A percentile compares a stretch with the other conserved stretches of the same genome.
Conservation (phyloP, 1,140 invertebrate genomes). For the Coptotermes formosanus region DNA sequence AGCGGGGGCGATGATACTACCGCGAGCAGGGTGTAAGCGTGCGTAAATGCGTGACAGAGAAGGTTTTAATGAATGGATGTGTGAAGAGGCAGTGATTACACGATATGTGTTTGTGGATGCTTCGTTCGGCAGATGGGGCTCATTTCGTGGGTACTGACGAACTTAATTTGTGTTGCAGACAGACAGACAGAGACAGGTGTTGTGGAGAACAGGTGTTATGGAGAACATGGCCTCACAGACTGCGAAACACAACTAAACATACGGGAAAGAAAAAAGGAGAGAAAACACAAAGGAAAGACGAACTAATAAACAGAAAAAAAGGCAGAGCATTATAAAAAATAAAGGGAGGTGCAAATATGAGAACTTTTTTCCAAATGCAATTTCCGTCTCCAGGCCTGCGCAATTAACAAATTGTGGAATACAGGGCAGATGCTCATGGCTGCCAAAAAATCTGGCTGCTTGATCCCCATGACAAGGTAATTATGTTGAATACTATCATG, state of each 20-base stretch:
- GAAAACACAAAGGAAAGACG: too few species aligned
- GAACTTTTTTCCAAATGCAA: too few species aligned
- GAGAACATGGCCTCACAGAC: background rate
- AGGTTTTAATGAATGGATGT: background rate
- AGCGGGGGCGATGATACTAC: background rate
- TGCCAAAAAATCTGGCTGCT: too few species aligned
- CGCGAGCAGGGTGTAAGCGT: background rate
- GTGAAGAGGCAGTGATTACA: background rate
- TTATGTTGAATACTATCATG: too few species aligned
- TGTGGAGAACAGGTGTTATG: too few species aligned
- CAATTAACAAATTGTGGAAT: too few species aligned
- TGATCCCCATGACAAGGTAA: too few species aligned
- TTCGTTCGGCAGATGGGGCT: background rate
- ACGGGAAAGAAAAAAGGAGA: too few species aligned
- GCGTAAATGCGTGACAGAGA: slow-evolving; percentile 9
- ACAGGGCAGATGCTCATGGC: too few species aligned
- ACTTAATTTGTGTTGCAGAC: background rate
- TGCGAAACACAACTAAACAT: background rate
- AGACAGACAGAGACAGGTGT: background rate
- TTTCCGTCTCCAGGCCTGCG: too few species aligned
- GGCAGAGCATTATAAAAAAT: background rate
- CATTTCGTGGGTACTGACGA: background rate
- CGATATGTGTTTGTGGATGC: background rate
- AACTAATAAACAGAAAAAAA: too few species aligned
- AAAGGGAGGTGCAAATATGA: too few species aligned